Conservation (phyloP, 2,888 invertebrate species). For the Thymelicus sylvestris region DNA sequence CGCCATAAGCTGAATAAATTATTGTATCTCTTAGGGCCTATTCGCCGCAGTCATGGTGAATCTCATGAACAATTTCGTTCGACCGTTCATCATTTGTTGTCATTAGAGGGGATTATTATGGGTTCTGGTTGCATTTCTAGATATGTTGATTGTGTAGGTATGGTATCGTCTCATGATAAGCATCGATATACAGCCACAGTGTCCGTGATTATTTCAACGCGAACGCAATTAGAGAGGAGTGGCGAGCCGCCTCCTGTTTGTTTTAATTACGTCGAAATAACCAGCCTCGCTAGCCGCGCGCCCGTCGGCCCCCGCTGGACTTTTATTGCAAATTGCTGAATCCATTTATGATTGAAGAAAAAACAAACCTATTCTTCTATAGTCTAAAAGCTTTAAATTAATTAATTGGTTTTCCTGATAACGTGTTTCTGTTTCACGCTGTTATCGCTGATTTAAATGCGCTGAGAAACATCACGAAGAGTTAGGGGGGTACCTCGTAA, state of each 20-base stretch:
- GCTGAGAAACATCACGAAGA: too few species aligned
- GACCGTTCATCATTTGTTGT: conserved; percentile 40
- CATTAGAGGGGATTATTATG: conserved; percentile 11
- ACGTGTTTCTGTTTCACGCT: too few species aligned
- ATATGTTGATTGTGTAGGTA: conserved; percentile 43
- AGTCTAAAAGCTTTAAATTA: conserved; percentile 47
- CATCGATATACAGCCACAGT: conserved; percentile 63
- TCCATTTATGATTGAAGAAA: conserved; percentile 63
- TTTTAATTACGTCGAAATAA: conserved; percentile 82
- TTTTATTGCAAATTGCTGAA: conserved; percentile 77
- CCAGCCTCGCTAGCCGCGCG: conserved; percentile 61
- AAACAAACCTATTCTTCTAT: conserved; percentile 61
- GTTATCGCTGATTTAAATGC: too few species aligned
- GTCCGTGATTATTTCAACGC: conserved; percentile 79
- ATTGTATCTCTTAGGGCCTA: conserved; percentile 47
- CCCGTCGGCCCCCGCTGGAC: conserved; percentile 51
- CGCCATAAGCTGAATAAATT: conserved; percentile 49
- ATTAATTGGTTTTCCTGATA: conserved; percentile 29
- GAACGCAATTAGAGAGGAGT: conserved; percentile 82
- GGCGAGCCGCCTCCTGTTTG: conserved; percentile 79
- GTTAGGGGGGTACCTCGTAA: too few species aligned
- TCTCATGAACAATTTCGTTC: conserved; percentile 45
- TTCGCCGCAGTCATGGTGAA: conserved; percentile 44
- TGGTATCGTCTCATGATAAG: conserved; percentile 44
- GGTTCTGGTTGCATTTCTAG: conserved; percentile 4